Evolutionary conservation across 2,888 invertebrate species (phyloP).

Genomic region (Tiphia femorata): DNA sequence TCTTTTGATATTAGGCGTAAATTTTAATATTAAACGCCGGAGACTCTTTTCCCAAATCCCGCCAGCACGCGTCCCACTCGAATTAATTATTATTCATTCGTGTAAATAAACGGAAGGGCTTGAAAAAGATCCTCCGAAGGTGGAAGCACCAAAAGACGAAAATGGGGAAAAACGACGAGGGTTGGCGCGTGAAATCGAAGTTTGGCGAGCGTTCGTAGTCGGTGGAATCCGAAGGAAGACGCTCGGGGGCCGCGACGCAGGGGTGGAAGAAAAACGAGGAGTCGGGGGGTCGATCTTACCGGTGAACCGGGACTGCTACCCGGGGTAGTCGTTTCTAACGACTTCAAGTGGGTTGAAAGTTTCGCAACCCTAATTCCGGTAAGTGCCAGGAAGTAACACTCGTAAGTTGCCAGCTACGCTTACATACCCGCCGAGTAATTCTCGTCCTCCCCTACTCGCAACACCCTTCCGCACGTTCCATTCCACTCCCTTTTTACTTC

Average conservation of each 20-base stretch:
- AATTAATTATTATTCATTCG: too few species aligned
- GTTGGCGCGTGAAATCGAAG: background rate
- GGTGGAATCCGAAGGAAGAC: too few species aligned
- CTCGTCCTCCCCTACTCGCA: background rate
- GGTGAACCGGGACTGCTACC: background rate
- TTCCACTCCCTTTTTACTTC: background rate
- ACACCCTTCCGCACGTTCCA: background rate
- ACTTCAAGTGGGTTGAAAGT: conserved; percentile 19
- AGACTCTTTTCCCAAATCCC: too few species aligned
- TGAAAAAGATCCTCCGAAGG: too few species aligned
- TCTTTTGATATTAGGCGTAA: too few species aligned
- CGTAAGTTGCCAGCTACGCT: background rate
- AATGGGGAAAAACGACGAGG: too few species aligned
- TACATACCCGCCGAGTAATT: background rate
- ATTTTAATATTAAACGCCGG: too few species aligned
- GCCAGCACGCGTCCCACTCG: too few species aligned
- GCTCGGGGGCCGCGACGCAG: background rate
- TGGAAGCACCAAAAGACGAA: too few species aligned
- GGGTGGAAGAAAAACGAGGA: background rate
- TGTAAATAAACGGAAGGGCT: too few species aligned
- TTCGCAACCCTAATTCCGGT: conserved; percentile 34
- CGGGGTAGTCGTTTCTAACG: conserved; percentile 13
- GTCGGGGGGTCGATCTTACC: background rate
- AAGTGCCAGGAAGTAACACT: conserved; percentile 37
- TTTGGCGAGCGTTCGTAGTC: too few species aligned